phyloP scores from a whole-genome alignment of 2,113 vertebrate species.

The Chionomys nivalis region DNA sequence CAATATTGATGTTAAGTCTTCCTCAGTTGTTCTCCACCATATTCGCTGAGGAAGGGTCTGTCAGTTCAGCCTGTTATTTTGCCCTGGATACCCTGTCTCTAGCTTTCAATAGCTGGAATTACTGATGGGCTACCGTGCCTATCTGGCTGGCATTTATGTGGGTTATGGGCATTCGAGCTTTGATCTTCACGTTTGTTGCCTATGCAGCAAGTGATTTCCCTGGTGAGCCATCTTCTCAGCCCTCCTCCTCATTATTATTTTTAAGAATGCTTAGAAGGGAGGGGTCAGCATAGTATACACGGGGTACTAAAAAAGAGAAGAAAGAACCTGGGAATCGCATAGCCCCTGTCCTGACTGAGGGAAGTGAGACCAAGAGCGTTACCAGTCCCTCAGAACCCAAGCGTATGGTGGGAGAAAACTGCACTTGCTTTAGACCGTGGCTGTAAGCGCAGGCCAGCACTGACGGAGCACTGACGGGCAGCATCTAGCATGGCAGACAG shows the following conservation, averaged over 20 bases:
- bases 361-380: background rate
- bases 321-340: background rate
- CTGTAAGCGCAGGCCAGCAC: background rate
- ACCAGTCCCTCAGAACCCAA: background rate
- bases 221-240: background rate
- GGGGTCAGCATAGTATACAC: background rate
- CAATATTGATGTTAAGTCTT: background rate
- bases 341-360: background rate
- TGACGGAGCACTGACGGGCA: background rate
- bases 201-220: background rate
- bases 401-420: background rate
- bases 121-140: background rate
- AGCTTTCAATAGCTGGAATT: background rate
- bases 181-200: background rate
- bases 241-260: background rate
- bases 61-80: background rate
- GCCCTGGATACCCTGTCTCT: background rate
- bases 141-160: background rate
- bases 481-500: background rate
- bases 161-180: background rate
- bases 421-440: background rate
- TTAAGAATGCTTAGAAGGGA: background rate
- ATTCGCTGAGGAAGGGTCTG: background rate
- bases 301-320: background rate
- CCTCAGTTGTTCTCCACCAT: background rate